Conservation (phyloP, 2,888 invertebrate species). For the Coremacera marginata region DNA sequence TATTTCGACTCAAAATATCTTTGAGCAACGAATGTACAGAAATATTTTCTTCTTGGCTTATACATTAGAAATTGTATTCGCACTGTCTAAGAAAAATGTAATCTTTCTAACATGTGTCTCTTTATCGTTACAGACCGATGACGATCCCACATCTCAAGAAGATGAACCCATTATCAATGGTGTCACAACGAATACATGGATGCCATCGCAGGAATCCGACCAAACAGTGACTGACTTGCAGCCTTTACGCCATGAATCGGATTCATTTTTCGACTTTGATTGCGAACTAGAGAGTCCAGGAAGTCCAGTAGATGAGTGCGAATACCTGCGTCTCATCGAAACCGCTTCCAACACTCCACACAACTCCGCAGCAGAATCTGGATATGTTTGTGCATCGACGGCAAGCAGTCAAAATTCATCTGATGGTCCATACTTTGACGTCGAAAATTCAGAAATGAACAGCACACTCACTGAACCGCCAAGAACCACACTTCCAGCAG, state of each 20-base stretch:
- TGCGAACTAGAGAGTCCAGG: conserved; percentile 78
- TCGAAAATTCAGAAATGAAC: conserved; percentile 60
- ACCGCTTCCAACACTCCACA: conserved; percentile 72
- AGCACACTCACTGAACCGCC: conserved; percentile 43
- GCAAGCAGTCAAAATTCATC: conserved; percentile 70
- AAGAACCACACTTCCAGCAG: conserved; percentile 41
- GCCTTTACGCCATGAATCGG: conserved; percentile 70
- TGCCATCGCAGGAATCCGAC: conserved; percentile 61
- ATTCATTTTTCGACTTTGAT: conserved; percentile 77
- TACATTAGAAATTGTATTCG: too few species aligned
- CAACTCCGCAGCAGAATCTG: conserved; percentile 70
- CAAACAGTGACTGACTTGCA: conserved; percentile 70
- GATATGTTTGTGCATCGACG: conserved; percentile 71
- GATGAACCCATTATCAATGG: conserved; percentile 66
- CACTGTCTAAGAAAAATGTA: background rate
- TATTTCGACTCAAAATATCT: too few species aligned
- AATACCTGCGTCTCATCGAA: conserved; percentile 70
- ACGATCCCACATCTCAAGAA: conserved; percentile 57
- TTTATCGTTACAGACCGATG: conserved; percentile 56
- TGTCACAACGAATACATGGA: conserved; percentile 63
- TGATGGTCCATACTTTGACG: conserved; percentile 71
- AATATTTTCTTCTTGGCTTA: too few species aligned
- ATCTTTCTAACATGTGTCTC: background rate
- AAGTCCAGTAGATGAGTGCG: conserved; percentile 77
- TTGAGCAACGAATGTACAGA: too few species aligned